Percentiles rank a stretch among this genome's conserved stretches.
Conservation (phyloP, 2,797 vertebrate genomes). For the Pseudochirops cupreus region DNA sequence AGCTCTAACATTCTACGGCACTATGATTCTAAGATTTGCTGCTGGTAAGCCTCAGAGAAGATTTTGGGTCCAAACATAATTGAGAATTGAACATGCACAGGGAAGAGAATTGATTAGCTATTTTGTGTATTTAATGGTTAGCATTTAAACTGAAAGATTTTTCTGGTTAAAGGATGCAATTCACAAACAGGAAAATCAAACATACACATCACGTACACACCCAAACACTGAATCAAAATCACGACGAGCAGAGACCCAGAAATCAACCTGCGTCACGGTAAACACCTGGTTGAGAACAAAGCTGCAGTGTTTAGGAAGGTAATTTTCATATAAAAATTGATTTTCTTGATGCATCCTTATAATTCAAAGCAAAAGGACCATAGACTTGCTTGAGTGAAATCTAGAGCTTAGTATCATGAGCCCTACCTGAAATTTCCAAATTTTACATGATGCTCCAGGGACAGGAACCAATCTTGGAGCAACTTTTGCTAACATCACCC, state of each 20-base stretch:
- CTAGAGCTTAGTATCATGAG: constrained; percentile 52
- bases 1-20: background rate
- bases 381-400: background rate
- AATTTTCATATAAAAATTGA: constrained; percentile 76
- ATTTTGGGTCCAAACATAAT: constrained; percentile 59
- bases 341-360: constrained; percentile 69
- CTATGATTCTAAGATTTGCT: constrained; percentile 22
- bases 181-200: constrained; percentile 78
- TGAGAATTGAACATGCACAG: constrained; percentile 46
- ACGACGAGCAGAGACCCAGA: constrained; percentile 29
- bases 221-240: constrained; percentile 65
- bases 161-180: constrained; percentile 75
- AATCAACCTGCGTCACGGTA: constrained; percentile 28
- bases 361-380: constrained; percentile 72
- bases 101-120: constrained; percentile 65
- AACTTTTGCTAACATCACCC: background rate
- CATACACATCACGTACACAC: constrained; percentile 61
- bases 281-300: constrained; percentile 71
- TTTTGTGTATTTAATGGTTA: constrained; percentile 76
- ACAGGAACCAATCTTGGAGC: background rate
- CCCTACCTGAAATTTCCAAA: constrained; percentile 63
- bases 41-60: constrained; percentile 30
- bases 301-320: constrained; percentile 57
- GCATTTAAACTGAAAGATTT: constrained; percentile 75
- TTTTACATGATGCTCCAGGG: background rate